These are phyloP conservation scores for Nipponia nippon DNA, from an alignment of 2,113 vertebrate genomes.

Conservation along the genomic window DNA sequence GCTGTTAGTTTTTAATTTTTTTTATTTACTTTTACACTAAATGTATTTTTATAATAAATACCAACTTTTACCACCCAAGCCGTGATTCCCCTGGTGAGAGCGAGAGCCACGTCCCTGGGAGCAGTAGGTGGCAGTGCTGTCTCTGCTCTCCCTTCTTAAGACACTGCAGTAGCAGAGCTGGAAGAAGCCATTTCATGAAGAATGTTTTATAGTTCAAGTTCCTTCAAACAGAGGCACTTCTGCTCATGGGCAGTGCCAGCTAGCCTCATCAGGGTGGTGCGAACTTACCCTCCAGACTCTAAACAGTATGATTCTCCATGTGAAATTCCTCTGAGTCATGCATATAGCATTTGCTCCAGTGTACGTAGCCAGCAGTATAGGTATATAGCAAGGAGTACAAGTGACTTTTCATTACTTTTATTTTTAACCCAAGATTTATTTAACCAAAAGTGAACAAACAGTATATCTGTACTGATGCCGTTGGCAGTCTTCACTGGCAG, in stretches of 20 bases:
- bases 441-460: not conserved
- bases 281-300: not conserved
- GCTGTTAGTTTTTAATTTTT: not conserved
- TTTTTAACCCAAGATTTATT: not conserved
- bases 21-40: not conserved
- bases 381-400: not conserved
- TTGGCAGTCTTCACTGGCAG: not conserved
- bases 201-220: not conserved
- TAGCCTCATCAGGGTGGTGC: not conserved
- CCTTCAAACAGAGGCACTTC: not conserved
- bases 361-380: not conserved
- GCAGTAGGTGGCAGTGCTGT: conserved; percentile 49
- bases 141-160: not conserved
- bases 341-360: not conserved
- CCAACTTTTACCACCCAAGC: not conserved
- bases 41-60: not conserved
- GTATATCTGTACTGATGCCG: not conserved
- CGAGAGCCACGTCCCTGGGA: not conserved
- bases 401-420: not conserved
- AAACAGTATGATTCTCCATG: not conserved
- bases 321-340: not conserved
- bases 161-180: not conserved
- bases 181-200: not conserved
- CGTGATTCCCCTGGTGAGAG: not conserved
- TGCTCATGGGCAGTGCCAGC: not conserved